These are phyloP conservation scores for Phenganax stokvisi DNA, from an alignment of 92 coral and sea anemone genomes.

Conservation along the genomic window DNA sequence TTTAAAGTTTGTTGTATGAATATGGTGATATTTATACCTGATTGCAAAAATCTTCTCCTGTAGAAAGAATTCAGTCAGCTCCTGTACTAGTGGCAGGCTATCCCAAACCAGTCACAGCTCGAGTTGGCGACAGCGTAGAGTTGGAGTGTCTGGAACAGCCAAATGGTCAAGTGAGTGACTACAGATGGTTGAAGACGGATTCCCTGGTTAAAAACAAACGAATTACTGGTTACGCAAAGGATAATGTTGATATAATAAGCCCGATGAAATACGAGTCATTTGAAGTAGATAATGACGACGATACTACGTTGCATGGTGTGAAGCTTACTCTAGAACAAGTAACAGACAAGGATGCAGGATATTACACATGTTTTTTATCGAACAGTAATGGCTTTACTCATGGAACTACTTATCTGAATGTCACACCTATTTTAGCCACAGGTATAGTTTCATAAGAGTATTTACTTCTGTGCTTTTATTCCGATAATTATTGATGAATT, in stretches of 20 bases:
- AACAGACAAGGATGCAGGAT: constrained; percentile 11
- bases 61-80: constrained; percentile 17
- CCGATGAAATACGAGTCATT: constrained; percentile 11
- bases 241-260: background rate
- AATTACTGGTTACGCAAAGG: background rate
- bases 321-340: constrained; percentile 1
- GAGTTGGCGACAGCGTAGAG: constrained; percentile 27
- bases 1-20: no score
- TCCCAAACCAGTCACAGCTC: constrained; percentile 31
- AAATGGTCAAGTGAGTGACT: constrained; percentile 18
- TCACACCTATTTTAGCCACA: constrained; percentile 7
- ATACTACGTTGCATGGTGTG: constrained; percentile 4
- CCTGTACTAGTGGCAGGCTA: constrained; percentile 30
- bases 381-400: constrained; percentile 1
- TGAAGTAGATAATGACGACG: background rate
- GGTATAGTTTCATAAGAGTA: background rate
- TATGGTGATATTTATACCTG: no score
- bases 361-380: constrained; percentile 28
- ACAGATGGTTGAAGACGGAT: constrained; percentile 29
- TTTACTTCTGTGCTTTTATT: background rate
- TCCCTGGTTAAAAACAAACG: background rate
- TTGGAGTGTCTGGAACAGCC: constrained; percentile 26
- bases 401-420: constrained; percentile 20
- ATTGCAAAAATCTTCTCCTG: background rate
- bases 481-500: no score